phyloP scores from a whole-genome alignment of 2,797 vertebrate species.

The Threskiornis aethiopicus region DNA sequence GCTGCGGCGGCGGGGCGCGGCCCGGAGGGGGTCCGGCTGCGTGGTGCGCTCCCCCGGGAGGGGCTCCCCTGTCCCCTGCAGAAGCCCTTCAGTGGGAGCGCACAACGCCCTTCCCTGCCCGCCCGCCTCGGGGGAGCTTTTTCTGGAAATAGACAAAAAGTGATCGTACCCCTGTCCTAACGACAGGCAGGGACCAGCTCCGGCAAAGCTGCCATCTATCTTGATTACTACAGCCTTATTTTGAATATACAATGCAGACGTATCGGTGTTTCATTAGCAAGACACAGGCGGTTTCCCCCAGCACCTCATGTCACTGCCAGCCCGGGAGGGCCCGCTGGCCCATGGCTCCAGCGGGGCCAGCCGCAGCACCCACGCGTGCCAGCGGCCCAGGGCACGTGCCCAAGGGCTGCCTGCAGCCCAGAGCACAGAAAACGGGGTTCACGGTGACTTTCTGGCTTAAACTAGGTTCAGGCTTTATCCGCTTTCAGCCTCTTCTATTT shows the following conservation, averaged over 20 bases:
- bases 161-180: accelerated
- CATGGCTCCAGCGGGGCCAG: accelerated
- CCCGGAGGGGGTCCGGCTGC: neutral
- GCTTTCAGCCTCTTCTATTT: neutral
- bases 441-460: accelerated
- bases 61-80: neutral
- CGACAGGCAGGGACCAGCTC: neutral
- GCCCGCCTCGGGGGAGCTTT: accelerated
- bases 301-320: neutral
- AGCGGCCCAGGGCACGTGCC: neutral
- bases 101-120: neutral
- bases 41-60: accelerated
- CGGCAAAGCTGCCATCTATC: neutral
- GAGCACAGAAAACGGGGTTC: no score
- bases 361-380: accelerated
- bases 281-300: neutral
- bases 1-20: accelerated
- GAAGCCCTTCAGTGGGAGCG: neutral
- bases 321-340: accelerated
- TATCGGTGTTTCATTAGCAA: neutral
- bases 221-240: accelerated
- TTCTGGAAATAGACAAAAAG: neutral
- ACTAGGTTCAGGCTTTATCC: neutral
- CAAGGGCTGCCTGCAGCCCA: no score
- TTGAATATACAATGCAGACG: neutral